Evolutionary conservation across 2,113 vertebrate genomes (phyloP), one percentile per base, ranked within the genome.

Genomic region (Phaethornis superciliosus): DNA sequence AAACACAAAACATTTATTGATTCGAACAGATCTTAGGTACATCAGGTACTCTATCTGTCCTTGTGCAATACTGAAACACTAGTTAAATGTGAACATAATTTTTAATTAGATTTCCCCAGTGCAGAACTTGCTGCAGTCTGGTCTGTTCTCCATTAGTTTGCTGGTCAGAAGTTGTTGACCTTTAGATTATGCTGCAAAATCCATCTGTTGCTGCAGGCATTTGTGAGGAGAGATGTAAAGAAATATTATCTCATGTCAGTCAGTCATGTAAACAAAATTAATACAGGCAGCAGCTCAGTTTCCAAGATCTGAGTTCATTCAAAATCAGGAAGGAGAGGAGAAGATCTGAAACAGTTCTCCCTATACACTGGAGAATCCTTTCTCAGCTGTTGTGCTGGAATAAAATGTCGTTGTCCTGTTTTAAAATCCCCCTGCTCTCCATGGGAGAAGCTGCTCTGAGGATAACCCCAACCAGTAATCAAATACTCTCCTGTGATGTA

Each of bases 191-290:
- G 59, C 81, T 85, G 71, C 75, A 92, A 91, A 94, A 89, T 68
- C 78, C 91, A 93, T 95, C 94, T 94, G 87, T 95, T 94, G 91
- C 93, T 95, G 59, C 67, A 89, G 81, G 79, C 87, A 80, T 91
- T 90, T 68, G 63, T 63, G 86, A 71, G 85, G 33, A 87, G 28
- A 80, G 59, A 80, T 89, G 75, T 72, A 77, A 94, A 79, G 87
- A 95, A 95, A 94, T 89, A 35, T 28, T 87, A 46, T 82, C 79
- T 91, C 42, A 55, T 91, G 70, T 71, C 69, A 79, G 52, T 80
- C 79, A 93, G 54, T 55, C 89, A 12, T 44, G 40, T 76, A 95
- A 96, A 93, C 89, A 95, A 82, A 49, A 54, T 26, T 58, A 79
- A 71, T 35, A 68, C 8, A 71, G 70, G 51, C 89, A 91, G 40